Conservation (phyloP, 2,113 vertebrate genomes). For the Coryphaenoides rupestris region DNA sequence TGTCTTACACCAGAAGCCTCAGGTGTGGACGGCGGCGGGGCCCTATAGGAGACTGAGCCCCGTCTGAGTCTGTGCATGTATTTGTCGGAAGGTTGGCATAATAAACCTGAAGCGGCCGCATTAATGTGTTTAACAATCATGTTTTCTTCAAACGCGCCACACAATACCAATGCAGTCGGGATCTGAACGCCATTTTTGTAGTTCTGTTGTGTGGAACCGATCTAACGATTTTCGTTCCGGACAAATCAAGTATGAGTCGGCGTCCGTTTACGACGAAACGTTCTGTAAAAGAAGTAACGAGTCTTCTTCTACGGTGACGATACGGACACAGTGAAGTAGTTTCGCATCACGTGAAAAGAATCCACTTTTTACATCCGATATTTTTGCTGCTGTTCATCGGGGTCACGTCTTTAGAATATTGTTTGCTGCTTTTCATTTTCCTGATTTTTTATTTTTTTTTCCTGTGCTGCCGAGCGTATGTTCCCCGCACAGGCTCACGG, state of each 20-base stretch:
- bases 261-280: not conserved
- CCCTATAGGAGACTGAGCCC: slow-evolving; percentile 44
- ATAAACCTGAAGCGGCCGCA: slow-evolving; percentile 34
- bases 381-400: not conserved
- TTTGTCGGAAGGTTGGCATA: slow-evolving; percentile 47
- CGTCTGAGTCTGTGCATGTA: slow-evolving; percentile 52
- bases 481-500: not conserved
- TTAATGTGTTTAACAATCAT: slow-evolving; percentile 47
- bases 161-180: slow-evolving; percentile 27
- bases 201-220: slow-evolving; percentile 14
- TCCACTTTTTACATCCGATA: not conserved
- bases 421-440: not conserved
- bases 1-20: not conserved
- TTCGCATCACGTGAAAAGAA: slow-evolving; percentile 6
- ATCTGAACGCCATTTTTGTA: slow-evolving; percentile 14
- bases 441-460: not conserved
- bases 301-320: slow-evolving; percentile 6
- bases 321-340: slow-evolving; percentile 9
- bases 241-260: not conserved
- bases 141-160: slow-evolving; percentile 33
- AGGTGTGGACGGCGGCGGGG: not conserved
- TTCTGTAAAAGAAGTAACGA: not conserved
- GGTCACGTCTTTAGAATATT: not conserved
- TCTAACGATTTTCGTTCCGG: not conserved
- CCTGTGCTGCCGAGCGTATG: not conserved